These are phyloP conservation scores for Buceros bicornis DNA, from an alignment of 2,797 vertebrate species.

Conservation along the genomic window DNA sequence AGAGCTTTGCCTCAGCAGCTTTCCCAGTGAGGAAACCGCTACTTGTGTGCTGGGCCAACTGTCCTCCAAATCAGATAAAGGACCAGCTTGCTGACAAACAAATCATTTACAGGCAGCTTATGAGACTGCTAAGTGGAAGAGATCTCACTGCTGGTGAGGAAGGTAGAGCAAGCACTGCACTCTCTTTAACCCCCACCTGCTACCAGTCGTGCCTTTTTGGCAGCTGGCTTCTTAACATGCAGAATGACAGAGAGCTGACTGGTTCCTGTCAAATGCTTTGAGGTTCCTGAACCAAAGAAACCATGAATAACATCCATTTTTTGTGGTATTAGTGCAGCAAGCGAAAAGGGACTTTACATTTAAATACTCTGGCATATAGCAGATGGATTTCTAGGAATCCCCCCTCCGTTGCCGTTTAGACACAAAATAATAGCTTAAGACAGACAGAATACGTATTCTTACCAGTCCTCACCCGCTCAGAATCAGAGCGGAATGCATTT, in stretches of 20 bases:
- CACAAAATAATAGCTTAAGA: background rate
- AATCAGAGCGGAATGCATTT: background rate
- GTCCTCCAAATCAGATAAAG: constrained; percentile 4
- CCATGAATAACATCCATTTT: background rate
- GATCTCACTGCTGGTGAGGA: background rate
- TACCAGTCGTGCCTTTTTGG: background rate
- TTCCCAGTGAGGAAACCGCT: background rate
- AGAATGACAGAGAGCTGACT: background rate
- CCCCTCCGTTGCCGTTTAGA: background rate
- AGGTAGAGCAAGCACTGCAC: background rate
- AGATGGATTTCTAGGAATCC: background rate
- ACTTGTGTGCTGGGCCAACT: background rate
- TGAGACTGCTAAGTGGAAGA: background rate
- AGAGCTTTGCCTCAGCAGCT: constrained; percentile 11
- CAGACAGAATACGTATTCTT: background rate
- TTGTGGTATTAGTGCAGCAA: background rate
- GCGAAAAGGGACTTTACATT: background rate
- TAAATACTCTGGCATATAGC: background rate
- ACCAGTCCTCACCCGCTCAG: background rate
- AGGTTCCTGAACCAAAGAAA: background rate
- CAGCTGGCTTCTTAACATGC: background rate
- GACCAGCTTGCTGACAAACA: background rate
- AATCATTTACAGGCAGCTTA: background rate
- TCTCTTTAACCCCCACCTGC: background rate
- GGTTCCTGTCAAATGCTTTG: background rate